Conservation (phyloP, 1,140 invertebrate species). For the Caenorhabditis tropicalis region DNA sequence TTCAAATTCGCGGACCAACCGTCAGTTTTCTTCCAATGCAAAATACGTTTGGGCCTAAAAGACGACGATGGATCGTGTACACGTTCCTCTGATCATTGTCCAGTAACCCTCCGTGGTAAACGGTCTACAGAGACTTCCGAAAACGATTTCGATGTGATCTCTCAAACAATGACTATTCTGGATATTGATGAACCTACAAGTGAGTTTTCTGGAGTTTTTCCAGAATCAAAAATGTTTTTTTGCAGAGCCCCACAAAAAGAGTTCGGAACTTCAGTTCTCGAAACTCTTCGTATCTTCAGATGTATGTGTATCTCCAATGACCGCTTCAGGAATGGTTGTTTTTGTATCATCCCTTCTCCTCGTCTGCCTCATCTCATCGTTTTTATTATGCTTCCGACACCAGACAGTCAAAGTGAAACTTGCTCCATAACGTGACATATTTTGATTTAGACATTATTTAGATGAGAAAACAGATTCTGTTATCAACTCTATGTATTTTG, state of each 20-base stretch:
- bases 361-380: slow-evolving; percentile 55
- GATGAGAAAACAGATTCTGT: background rate
- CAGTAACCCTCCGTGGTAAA: slow-evolving; percentile 53
- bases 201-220: background rate
- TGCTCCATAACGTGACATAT: slow-evolving; percentile 25
- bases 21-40: slow-evolving; percentile 62
- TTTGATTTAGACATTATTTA: background rate
- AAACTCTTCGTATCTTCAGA: background rate
- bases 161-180: slow-evolving; percentile 60
- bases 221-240: background rate
- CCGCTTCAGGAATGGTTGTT: slow-evolving; percentile 36
- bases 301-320: slow-evolving; percentile 36
- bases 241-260: slow-evolving; percentile 16
- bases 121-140: background rate
- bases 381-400: slow-evolving; percentile 56
- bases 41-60: slow-evolving; percentile 58
- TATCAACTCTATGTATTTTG: too few species aligned
- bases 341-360: slow-evolving; percentile 56
- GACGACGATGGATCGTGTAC: slow-evolving; percentile 55
- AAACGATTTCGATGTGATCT: slow-evolving; percentile 58
- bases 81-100: slow-evolving; percentile 58
- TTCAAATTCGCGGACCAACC: slow-evolving; percentile 64
- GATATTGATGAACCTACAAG: slow-evolving; percentile 59
- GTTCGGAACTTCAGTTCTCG: slow-evolving; percentile 7
- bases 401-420: slow-evolving; percentile 57